Evolutionary conservation across 2,888 invertebrate species (phyloP).

Genomic region (Macrophya alboannulata): DNA sequence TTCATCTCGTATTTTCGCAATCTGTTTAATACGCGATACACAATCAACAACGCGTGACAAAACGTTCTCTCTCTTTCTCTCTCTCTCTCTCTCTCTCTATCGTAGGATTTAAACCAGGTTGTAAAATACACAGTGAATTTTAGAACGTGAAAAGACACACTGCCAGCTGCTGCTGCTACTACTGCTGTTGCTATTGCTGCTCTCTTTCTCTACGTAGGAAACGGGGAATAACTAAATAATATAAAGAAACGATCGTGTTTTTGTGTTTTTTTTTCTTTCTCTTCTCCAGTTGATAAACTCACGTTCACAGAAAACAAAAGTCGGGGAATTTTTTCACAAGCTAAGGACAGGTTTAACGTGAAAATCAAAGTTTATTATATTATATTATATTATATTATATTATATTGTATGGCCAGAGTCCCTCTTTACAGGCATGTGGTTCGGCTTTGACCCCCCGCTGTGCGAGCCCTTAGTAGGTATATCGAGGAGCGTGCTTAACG

Average conservation of each 20-base stretch:
- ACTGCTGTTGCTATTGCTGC: background rate
- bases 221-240: background rate
- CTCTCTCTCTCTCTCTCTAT: background rate
- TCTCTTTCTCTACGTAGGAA: background rate
- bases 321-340: background rate
- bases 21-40: conserved; percentile 11
- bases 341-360: background rate
- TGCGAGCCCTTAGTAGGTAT: background rate
- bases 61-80: background rate
- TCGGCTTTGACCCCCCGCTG: conserved; percentile 28
- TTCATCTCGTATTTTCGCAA: background rate
- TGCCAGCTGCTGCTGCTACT: conserved; percentile 6
- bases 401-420: background rate
- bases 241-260: background rate
- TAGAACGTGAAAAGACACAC: background rate
- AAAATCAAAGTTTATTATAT: background rate
- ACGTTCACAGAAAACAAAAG: background rate
- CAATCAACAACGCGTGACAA: conserved; percentile 1
- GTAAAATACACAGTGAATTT: background rate
- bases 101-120: background rate
- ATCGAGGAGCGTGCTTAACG: background rate
- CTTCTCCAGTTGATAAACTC: background rate
- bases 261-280: too few relatives aligned
- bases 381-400: background rate
- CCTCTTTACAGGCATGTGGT: background rate